phyloP scores from a whole-genome alignment of 2,113 vertebrate genomes.

The Orycteropus afer region DNA sequence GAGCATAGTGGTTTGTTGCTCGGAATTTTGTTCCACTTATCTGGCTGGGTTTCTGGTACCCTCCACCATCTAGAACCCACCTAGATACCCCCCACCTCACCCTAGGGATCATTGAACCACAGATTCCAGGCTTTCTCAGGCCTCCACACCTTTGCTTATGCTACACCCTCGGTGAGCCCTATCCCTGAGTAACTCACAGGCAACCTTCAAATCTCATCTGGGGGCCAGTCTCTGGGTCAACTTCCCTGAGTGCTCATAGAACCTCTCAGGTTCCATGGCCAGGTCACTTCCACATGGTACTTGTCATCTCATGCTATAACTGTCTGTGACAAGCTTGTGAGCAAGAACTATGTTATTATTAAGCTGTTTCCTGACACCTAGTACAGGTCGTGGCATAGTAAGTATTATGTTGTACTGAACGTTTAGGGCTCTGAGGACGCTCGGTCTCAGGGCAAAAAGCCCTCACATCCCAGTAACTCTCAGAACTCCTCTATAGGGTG shows the following conservation, averaged over 20 bases:
- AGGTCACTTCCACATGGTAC: not conserved
- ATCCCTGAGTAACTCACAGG: not conserved
- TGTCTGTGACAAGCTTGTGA: not conserved
- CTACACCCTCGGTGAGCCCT: not conserved
- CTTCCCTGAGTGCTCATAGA: too few relatives aligned
- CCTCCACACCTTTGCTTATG: not conserved
- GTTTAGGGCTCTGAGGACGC: not conserved
- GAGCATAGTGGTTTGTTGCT: not conserved
- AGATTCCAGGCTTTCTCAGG: accelerated
- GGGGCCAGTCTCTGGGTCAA: not conserved
- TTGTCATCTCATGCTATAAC: not conserved
- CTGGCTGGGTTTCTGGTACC: not conserved
- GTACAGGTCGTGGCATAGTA: not conserved
- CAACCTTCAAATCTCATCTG: too few relatives aligned
- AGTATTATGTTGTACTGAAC: not conserved
- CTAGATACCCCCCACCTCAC: too few relatives aligned
- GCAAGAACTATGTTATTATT: not conserved
- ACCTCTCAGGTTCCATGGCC: not conserved
- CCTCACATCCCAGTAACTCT: not conserved
- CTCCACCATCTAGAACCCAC: not conserved
- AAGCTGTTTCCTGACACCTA: not conserved
- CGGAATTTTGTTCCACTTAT: not conserved
- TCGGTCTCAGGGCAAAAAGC: not conserved
- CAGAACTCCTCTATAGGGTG: accelerated
- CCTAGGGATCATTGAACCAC: not conserved